Conservation (phyloP, 1,140 invertebrate species). For the Drosophila paulistorum region DNA sequence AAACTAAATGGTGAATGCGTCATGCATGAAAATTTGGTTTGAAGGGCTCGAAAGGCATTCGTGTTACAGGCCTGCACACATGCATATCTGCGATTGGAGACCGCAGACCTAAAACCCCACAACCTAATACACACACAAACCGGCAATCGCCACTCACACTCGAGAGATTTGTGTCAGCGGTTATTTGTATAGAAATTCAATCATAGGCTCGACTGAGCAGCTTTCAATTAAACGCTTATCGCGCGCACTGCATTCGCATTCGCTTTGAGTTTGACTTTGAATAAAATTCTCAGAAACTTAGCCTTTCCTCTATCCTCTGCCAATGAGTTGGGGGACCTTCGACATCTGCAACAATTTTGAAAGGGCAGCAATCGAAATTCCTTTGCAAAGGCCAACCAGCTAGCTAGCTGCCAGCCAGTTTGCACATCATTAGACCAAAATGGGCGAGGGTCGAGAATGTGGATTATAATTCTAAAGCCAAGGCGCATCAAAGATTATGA, state of each 20-base stretch:
- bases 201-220: slow-evolving; percentile 43
- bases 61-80: slow-evolving; percentile 8
- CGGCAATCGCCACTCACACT: background rate
- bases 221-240: slow-evolving; percentile 79
- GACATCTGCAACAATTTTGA: slow-evolving; percentile 41
- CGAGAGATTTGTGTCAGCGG: slow-evolving; percentile 27
- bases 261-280: slow-evolving; percentile 20
- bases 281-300: slow-evolving; percentile 21
- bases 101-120: background rate
- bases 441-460: slow-evolving; percentile 9
- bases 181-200: slow-evolving; percentile 60
- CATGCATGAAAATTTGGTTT: background rate
- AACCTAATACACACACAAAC: background rate
- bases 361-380: slow-evolving; percentile 29
- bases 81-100: slow-evolving; percentile 2
- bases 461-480: slow-evolving; percentile 40
- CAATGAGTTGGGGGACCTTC: background rate
- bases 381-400: slow-evolving; percentile 31
- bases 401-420: background rate
- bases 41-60: background rate
- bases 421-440: slow-evolving; percentile 50
- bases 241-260: slow-evolving; percentile 49
- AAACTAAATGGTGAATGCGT: background rate
- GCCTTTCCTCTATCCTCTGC: background rate
- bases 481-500: slow-evolving; percentile 74